These are phyloP conservation scores for Smutsia temminckii DNA, from an alignment of 2,797 vertebrate species.

Conservation along the genomic window DNA sequence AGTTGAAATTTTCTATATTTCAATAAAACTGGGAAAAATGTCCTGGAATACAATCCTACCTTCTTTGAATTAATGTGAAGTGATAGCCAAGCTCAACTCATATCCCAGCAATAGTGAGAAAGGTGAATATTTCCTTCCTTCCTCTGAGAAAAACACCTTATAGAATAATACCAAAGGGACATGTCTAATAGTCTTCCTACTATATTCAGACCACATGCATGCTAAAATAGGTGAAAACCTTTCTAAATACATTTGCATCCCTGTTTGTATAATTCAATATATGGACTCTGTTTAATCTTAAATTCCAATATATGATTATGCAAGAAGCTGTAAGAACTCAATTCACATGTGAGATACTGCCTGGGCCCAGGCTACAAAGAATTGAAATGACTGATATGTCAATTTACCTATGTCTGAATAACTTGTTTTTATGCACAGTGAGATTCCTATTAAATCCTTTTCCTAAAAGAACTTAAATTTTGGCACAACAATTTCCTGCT, in stretches of 20 bases:
- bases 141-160: neutral
- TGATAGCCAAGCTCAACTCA: neutral
- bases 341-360: neutral
- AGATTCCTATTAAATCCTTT: constrained; percentile 43
- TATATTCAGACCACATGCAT: neutral
- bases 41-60: neutral
- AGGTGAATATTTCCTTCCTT: neutral
- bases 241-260: neutral
- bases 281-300: neutral
- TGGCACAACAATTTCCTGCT: constrained; percentile 48
- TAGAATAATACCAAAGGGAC: neutral
- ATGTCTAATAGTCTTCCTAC: neutral
- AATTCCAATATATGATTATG: neutral
- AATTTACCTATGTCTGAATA: constrained; percentile 22
- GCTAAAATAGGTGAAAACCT: neutral
- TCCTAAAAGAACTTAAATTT: constrained; percentile 54
- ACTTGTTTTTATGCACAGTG: constrained; percentile 63
- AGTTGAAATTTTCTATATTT: neutral
- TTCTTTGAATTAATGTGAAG: neutral
- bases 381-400: constrained; percentile 64
- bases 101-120: neutral
- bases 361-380: neutral
- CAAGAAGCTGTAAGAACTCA: neutral
- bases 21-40: neutral
- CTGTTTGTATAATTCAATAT: neutral